These are phyloP conservation scores for Limenitis arthemis DNA, from an alignment of 2,888 invertebrate genomes.

Conservation along the genomic window DNA sequence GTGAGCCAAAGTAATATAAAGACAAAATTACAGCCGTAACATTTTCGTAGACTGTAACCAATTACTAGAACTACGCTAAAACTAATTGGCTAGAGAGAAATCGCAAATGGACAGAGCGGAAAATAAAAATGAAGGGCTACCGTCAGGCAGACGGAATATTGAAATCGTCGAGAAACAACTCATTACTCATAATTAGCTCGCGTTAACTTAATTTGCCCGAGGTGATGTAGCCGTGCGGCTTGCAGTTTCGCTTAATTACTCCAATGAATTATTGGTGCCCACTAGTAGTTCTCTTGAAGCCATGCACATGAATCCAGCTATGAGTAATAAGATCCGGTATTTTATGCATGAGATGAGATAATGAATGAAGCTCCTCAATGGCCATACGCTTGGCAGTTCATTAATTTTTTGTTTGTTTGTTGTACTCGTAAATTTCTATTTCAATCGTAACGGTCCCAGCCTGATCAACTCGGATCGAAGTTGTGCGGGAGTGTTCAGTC, in stretches of 20 bases:
- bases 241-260: constrained; percentile 34
- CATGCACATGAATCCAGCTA: constrained; percentile 4
- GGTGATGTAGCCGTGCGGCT: constrained; percentile 32
- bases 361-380: constrained; percentile 7
- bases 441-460: not conserved
- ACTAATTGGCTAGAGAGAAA: constrained; percentile 30
- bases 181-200: constrained; percentile 59
- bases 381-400: constrained; percentile 6
- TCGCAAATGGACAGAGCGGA: constrained; percentile 25
- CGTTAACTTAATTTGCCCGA: constrained; percentile 49
- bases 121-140: constrained; percentile 39
- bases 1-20: constrained; percentile 7
- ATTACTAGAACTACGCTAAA: constrained; percentile 28
- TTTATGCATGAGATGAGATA: constrained; percentile 8
- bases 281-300: constrained; percentile 16
- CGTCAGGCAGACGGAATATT: constrained; percentile 38
- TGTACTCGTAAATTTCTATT: not conserved
- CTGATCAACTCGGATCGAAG: constrained; percentile 35
- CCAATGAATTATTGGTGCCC: constrained; percentile 24
- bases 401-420: not conserved
- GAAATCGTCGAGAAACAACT: constrained; percentile 41
- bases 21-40: constrained; percentile 11
- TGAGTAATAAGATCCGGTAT: constrained; percentile 6
- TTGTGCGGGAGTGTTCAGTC: constrained; percentile 20
- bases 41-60: constrained; percentile 21